Evolutionary conservation across 2,113 vertebrate genomes (phyloP).

Genomic region (Xyliphius kryptos): DNA sequence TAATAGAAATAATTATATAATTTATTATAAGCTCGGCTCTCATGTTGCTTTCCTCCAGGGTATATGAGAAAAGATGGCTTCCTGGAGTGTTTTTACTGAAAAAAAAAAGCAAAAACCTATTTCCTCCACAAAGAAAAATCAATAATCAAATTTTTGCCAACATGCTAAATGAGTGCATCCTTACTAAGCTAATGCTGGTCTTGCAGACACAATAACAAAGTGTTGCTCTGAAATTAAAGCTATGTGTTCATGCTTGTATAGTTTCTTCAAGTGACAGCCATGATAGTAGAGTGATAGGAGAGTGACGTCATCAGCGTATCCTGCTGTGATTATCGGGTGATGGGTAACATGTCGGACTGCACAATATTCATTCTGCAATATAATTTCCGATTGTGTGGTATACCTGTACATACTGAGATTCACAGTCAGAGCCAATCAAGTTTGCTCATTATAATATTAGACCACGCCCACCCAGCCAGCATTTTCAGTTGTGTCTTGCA

Average conservation of each 20-base stretch:
- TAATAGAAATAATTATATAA: neutral
- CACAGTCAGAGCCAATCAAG: neutral
- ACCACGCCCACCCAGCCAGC: neutral
- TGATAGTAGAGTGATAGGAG: neutral
- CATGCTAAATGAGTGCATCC: neutral
- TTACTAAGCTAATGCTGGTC: neutral
- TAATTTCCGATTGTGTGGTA: neutral
- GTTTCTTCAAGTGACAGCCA: neutral
- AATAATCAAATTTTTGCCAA: neutral
- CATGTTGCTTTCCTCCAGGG: neutral
- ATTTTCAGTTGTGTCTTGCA: neutral
- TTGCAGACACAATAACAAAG: neutral
- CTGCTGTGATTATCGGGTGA: neutral
- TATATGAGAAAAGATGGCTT: neutral
- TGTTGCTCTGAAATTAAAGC: neutral
- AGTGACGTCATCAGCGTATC: neutral
- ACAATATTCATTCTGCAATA: neutral
- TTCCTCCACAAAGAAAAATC: neutral
- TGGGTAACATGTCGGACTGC: neutral
- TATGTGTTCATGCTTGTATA: neutral
- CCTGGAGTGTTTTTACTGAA: neutral
- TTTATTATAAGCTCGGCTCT: neutral
- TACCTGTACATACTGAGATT: neutral
- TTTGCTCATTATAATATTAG: neutral
- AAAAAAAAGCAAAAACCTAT: neutral